Percentiles rank a stretch among this genome's conserved stretches.
phyloP scores from a whole-genome alignment of 2,888 invertebrate species.

The Mycalesis mineus region DNA sequence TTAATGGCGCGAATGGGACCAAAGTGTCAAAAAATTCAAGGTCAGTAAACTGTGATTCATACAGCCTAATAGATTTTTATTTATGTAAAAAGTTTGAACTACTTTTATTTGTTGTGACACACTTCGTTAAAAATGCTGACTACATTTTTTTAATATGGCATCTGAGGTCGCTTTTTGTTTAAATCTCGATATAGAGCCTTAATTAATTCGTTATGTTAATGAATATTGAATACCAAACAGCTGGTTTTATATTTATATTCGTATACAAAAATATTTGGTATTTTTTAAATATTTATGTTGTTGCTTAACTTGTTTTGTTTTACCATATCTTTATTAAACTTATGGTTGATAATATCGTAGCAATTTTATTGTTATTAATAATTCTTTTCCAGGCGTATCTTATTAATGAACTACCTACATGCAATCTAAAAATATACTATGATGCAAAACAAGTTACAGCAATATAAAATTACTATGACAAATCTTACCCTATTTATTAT shows the following conservation, averaged over 20 bases:
- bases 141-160: constrained; percentile 7
- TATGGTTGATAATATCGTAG: no score
- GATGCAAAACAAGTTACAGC: no score
- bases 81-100: not conserved
- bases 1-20: constrained; percentile 56
- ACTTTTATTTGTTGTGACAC: constrained; percentile 14
- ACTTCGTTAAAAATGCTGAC: constrained; percentile 11
- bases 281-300: not conserved
- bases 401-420: no score
- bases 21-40: constrained; percentile 69
- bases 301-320: not conserved
- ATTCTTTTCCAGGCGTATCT: no score
- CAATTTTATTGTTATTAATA: no score
- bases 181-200: constrained; percentile 9
- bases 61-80: not conserved
- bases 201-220: constrained; percentile 29
- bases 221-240: constrained; percentile 5
- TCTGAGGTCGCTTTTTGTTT: constrained; percentile 21
- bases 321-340: no score
- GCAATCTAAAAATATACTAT: no score
- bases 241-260: not conserved
- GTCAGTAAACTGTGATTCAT: constrained; percentile 39
- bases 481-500: no score
- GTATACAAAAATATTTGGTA: not conserved
- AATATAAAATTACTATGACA: no score